Base-by-base conservation (phyloP, 2,888 invertebrate species). In the Drosophila nr. perissopoda region DNA sequence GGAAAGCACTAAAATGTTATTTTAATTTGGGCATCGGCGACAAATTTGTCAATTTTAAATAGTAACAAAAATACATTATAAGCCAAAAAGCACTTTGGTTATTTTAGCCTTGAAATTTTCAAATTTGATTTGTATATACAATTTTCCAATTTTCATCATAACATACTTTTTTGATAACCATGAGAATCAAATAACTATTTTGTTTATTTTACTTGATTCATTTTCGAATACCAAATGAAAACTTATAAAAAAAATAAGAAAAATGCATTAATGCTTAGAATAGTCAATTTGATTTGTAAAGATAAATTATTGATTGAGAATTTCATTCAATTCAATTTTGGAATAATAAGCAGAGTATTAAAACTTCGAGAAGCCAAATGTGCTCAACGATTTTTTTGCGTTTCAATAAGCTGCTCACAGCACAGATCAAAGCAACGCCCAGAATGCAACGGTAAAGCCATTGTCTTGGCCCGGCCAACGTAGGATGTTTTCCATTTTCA, bases 371-470 rank as follows among this genome's bases (percentile, higher is more conserved):
- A 7, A 21, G 21, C 40, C n/a, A 40, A 40, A 40, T 2, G 29
- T 13, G 10, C n/a, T 16, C 18, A 13, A 13, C 2, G 57, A 38
- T 16, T 25, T 51, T 48, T 53, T 53, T n/a, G 42, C 34, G 65
- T 69, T 75, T 63, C 33, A 74, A 78, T 74, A 78, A 78, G 65
- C 71, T 67, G 49, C 48, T 56, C 40, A 67, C 63, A 59, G 67
- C 53, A 64, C 58, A 52, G 60, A 75, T 54, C 60, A 40, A 45
- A 29, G 56, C 53, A 33, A 48, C 59, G 45, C 59, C 38, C 56
- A n/a, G 38, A 27, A 36, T 36, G 36, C 56, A 40, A 21, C 29
- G 16, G 40, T n/a, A 2, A 7, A 36, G 18, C 21, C n/a, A 72
- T 68, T 76, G 76, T 76, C 67, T 76, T 76, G 63, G 48, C 51